Base-by-base conservation (phyloP, 2,888 invertebrate genomes). In the Ophioninae sp. region DNA sequence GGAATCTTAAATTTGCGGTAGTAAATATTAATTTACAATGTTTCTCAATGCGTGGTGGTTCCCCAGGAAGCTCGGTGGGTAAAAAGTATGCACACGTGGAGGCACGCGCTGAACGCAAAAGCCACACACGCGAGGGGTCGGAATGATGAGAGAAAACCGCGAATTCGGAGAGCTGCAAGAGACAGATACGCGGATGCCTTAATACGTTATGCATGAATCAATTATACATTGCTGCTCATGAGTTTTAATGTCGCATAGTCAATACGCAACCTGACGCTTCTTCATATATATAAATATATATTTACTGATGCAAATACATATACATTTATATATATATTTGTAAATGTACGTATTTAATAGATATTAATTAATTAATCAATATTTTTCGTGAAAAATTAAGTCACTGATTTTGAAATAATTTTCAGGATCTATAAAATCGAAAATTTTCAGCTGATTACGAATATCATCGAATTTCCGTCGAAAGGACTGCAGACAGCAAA, bases 161-260 rank as follows among this genome's bases (percentile, higher is more conserved):
- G 85, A 89, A 87, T 78, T 83, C 83, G 87, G 85, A 84, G 86
- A 85, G 87, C 90, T 89, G 87, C 86, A 86, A 88, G 86, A 72
- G 88, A 86, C 88, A 89, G 91, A 91, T 91, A 91, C 89, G 90
- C 89, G 90, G 89, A 72, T 65, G 79, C 78, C n/a, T 75, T 79
- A 74, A 78, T 84, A 71, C 84, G 87, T 90, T 89, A 89, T 89
- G 87, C 88, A 75, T 84, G 88, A 88, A 88, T 88, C 91, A 90
- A 91, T 91, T 90, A 90, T 78, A 77, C 69, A 69, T 90, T 88
- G 88, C 87, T 87, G 88, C 86, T 87, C 85, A 87, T 86, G 82
- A 85, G 86, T 86, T 87, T 85, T 87, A 87, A 88, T 87, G 88
- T 90, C 87, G 89, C 87, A 88, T 73, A 75, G 56, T 75, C 39